phyloP scores from a whole-genome alignment of 2,888 invertebrate genomes.

The Ceratothoa steindachneri region DNA sequence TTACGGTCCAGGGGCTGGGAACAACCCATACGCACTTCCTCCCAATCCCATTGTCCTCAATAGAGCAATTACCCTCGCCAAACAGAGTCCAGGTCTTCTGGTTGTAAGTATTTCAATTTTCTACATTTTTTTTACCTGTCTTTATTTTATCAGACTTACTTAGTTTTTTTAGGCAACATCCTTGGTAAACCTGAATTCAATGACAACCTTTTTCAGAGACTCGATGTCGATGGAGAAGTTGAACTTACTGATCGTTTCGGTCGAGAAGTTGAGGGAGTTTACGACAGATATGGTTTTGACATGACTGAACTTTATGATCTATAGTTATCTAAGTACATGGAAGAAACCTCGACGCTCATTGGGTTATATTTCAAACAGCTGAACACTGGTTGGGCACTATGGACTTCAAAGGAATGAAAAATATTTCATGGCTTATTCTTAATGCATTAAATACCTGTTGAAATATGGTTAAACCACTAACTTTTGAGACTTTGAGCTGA shows the following conservation, averaged over 20 bases:
- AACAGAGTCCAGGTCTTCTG: constrained; percentile 14
- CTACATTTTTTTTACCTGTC: background rate
- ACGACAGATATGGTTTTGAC: background rate
- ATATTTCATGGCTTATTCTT: no score
- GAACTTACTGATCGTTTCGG: background rate
- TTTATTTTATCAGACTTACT: background rate
- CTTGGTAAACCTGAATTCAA: no score
- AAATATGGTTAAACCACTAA: background rate
- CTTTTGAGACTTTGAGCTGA: background rate
- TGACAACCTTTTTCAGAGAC: constrained; percentile 1
- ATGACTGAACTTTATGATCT: background rate
- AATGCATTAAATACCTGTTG: background rate
- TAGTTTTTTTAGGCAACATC: no score
- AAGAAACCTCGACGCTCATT: no score
- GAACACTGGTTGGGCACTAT: no score
- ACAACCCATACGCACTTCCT: constrained; percentile 31
- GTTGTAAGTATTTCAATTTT: constrained; percentile 25
- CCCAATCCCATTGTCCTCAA: constrained; percentile 22
- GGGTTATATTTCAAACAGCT: no score
- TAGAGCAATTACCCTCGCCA: constrained; percentile 14
- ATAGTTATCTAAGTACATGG: background rate
- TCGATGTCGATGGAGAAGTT: background rate
- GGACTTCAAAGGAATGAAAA: no score
- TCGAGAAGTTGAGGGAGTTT: background rate
- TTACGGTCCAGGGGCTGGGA: constrained; percentile 26